Evolutionary conservation across 2,888 invertebrate species (phyloP), one percentile per base, ranked within the genome.

Genomic region (Epiblema foenella): DNA sequence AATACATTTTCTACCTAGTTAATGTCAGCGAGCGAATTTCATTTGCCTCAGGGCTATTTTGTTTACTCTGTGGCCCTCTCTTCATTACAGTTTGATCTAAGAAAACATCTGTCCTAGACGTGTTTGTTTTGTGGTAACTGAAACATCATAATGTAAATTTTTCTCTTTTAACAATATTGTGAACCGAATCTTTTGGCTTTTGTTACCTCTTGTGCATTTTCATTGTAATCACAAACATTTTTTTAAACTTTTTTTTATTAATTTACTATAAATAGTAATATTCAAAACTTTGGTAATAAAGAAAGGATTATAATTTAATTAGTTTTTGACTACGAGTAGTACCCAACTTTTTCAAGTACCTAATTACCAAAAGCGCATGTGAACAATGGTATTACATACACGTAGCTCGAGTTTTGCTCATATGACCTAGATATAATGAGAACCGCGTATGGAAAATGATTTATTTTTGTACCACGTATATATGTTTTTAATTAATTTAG

Each of bases 31-130:
- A 81, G 74, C 79, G 81, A 77, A 83, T 81, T 79, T 85, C 79
- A 82, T 87, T 85, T 81, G 82, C 85, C 85, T 72, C 72, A 60
- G 81, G 86, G 77, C 71, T 72, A 76, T 76, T 79, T 78, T 84
- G 81, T 84, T 83, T 84, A 84, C 82, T 79, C 81, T 76, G 80
- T 75, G 77, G 75, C 75, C 77, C 82, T 79, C 77, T 76, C 77
- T 80, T 83, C 79, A 81, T 84, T 84, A 83, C 81, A 81, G 83
- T 86, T 81, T 85, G 84, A 87, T 87, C 82, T 83, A 78, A 81
- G 77, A 85, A 82, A 83, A 84, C 82, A 83, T 83, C 81, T 87
- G 88, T 81, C 83, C 72, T 72, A 76, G 85, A 86, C 87, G 83
- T 85, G 82, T 85, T 81, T 83, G 77, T 81, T 77, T 76, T 82